phyloP scores from a whole-genome alignment of 2,797 vertebrate genomes.

The Furcifer pardalis region DNA sequence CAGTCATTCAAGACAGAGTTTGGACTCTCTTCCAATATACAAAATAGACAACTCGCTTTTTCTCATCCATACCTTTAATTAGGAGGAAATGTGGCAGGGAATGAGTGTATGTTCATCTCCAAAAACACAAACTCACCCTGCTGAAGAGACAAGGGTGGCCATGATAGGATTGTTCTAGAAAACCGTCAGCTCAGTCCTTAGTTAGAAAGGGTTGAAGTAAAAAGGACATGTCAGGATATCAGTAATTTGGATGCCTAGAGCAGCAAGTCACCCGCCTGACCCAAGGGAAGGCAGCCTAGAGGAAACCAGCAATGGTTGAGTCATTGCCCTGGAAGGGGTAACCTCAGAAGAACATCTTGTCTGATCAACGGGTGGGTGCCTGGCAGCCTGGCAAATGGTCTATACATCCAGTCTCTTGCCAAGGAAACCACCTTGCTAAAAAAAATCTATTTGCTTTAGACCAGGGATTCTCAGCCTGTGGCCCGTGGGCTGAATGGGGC shows the following conservation, averaged over 20 bases:
- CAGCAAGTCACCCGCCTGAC: slow-evolving; percentile 43
- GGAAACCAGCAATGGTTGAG: background rate
- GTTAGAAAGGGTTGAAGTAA: slow-evolving; percentile 28
- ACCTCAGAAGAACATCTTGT: background rate
- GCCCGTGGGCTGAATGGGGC: no score
- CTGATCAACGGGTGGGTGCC: background rate
- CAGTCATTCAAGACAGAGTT: background rate
- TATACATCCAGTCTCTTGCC: background rate
- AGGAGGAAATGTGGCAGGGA: background rate
- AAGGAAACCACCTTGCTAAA: background rate
- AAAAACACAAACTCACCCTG: background rate
- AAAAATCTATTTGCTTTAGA: background rate
- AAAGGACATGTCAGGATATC: slow-evolving; percentile 57
- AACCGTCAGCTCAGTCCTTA: slow-evolving; percentile 40
- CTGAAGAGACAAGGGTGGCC: slow-evolving; percentile 7
- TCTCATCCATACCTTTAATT: background rate
- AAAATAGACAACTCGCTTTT: background rate
- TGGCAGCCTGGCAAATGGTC: slow-evolving; percentile 3
- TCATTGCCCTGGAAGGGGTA: slow-evolving; percentile 18
- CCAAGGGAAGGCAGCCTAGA: slow-evolving; percentile 33
- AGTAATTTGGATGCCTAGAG: slow-evolving; percentile 36
- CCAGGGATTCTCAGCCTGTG: no score
- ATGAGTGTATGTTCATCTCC: slow-evolving; percentile 6
- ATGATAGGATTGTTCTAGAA: slow-evolving; percentile 42
- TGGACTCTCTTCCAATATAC: background rate